Conservation (phyloP, 2,113 vertebrate genomes). For the Prolemur simus region DNA sequence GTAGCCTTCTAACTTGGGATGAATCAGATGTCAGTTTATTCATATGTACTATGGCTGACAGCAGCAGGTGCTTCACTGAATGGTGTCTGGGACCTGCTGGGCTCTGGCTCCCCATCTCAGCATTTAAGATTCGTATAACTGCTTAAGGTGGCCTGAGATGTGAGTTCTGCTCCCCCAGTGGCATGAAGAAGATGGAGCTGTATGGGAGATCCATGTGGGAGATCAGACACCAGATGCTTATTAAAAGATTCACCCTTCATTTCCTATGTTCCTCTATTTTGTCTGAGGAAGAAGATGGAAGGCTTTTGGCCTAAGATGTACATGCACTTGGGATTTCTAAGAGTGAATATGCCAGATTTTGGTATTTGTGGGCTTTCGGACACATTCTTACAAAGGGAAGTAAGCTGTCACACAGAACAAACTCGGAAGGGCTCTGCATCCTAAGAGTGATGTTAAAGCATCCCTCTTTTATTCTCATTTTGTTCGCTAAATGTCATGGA, state of each 20-base stretch:
- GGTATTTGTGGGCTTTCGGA: not conserved
- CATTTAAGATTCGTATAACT: not conserved
- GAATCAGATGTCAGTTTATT: slow-evolving; percentile 11
- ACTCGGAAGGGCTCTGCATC: not conserved
- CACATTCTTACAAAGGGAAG: not conserved
- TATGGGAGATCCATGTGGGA: not conserved
- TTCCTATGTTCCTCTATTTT: not conserved
- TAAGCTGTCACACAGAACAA: not conserved
- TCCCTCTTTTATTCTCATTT: not conserved
- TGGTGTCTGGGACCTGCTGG: not conserved
- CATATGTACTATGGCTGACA: not conserved
- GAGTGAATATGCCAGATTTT: not conserved
- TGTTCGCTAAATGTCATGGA: not conserved
- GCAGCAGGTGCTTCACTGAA: not conserved
- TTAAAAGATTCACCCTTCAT: not conserved
- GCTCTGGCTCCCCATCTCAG: not conserved
- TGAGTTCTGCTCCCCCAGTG: not conserved
- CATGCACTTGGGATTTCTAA: not conserved
- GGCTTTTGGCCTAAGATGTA: not conserved
- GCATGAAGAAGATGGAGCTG: not conserved
- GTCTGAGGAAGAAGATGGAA: not conserved
- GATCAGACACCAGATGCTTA: not conserved
- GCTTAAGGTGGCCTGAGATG: not conserved
- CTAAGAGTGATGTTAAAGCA: not conserved
- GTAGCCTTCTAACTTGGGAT: slow-evolving; percentile 29